Evolutionary conservation across 1,140 invertebrate species (phyloP).

Genomic region (Elysia chlorotica): DNA sequence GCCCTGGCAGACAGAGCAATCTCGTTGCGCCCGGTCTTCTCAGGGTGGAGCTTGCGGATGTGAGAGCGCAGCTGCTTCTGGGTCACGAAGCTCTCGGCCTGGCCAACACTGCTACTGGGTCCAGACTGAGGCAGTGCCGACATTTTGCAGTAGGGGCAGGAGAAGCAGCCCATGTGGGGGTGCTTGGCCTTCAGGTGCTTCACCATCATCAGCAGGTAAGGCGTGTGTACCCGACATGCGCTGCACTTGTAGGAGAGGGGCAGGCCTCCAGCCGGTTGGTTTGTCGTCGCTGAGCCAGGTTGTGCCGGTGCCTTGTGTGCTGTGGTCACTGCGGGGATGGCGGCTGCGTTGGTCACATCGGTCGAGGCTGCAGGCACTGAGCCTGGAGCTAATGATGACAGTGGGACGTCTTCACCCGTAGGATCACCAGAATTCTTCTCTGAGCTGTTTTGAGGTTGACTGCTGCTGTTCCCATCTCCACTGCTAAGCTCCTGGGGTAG

Average conservation of each 20-base stretch:
- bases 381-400: no score
- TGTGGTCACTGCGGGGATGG: background rate
- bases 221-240: slow-evolving; percentile 53
- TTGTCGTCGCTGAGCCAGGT: no score
- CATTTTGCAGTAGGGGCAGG: slow-evolving; percentile 53
- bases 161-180: slow-evolving; percentile 44
- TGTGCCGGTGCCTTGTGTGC: background rate
- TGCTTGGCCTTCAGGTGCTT: slow-evolving; percentile 46
- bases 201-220: slow-evolving; percentile 46
- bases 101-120: no score
- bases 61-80: slow-evolving; percentile 45
- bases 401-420: no score
- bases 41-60: slow-evolving; percentile 42
- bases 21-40: slow-evolving; percentile 46
- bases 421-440: no score
- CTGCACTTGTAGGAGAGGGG: slow-evolving; percentile 47
- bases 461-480: no score
- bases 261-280: background rate
- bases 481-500: no score
- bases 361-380: no score
- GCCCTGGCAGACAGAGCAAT: slow-evolving; percentile 49
- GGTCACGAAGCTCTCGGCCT: slow-evolving; percentile 24
- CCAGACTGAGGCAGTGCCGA: no score
- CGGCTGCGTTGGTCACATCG: no score
- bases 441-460: no score